Base-by-base conservation (phyloP, 37 sponge, comb jelly and placozoan species). In the Geodia barretti region DNA sequence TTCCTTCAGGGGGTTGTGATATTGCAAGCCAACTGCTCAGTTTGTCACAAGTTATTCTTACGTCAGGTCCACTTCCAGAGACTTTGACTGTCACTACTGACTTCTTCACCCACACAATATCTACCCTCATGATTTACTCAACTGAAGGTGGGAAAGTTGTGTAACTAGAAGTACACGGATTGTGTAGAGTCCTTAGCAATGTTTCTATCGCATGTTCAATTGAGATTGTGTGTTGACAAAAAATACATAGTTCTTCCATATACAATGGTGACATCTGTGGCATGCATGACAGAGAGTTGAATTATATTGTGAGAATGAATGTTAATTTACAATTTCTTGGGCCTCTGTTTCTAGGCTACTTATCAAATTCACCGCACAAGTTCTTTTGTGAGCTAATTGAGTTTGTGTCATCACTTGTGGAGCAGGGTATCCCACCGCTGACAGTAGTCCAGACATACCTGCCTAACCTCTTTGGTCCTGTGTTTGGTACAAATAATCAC, bases 381-480 rank as follows among this genome's bases (percentile, higher is more conserved):
- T 81, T 92, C 54, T 38, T 92, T 41, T 14, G 11, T 4, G 68
- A 88, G 54, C 68, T 92, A 26, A 60, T 92, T 34, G 79, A 84
- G 71, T 92, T 77, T 41, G 67, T 80, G 8, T 72, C 62, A 1
- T 76, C 89, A 2, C 59, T 80, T 20, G 72, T 79, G 31, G 92
- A 92, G 68, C 69, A 83, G 11, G 89, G 92, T 7, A 60, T 38
- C 0, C 30, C 92, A 30, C 85, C 78, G 5, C 21, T 33, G 17
- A 19, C 42, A 24, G 88, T 70, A 24, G 63, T 92, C 34, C 80
- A 75, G 62, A 66, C 19, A 34, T 30, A 76, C 73, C 61, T 92
- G 72, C 89, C 92, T 7, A 92, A 92, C 72, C 77, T 92, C 33
- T 88, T 92, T 88, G 92, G 92, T 4, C 92, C 92, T 41, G 68